These are phyloP conservation scores for Neolamprologus longior DNA, from an alignment of 2,113 vertebrate genomes.

Conservation along the genomic window DNA sequence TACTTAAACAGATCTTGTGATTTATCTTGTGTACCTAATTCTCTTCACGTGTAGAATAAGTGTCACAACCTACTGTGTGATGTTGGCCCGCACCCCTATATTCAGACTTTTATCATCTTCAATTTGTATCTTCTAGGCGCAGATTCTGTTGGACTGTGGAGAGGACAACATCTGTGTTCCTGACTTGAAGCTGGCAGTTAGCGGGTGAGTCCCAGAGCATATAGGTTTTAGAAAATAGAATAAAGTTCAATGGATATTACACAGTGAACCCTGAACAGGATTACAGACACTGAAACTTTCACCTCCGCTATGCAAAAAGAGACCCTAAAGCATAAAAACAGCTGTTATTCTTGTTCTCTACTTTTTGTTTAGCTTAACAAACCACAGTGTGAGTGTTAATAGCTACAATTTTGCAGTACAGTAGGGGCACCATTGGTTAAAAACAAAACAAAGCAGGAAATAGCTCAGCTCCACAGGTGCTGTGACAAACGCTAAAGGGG, in stretches of 20 bases:
- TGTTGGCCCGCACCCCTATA: neutral
- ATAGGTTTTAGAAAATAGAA: neutral
- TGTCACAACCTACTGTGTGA: neutral
- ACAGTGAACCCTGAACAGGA: neutral
- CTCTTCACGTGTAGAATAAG: neutral
- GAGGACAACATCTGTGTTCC: slow-evolving; percentile 93
- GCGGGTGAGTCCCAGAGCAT: slow-evolving; percentile 69
- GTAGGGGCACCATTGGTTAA: neutral
- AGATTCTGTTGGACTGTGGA: slow-evolving; percentile 88
- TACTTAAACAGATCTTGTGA: neutral
- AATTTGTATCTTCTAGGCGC: slow-evolving; percentile 68
- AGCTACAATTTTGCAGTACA: neutral
- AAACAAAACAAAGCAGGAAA: slow-evolving; percentile 38
- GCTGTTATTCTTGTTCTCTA: slow-evolving; percentile 33
- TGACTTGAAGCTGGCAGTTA: slow-evolving; percentile 81
- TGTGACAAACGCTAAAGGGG: neutral
- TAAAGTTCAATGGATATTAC: neutral
- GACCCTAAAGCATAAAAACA: slow-evolving; percentile 5
- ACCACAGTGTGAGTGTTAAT: slow-evolving; percentile 21
- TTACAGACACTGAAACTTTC: slow-evolving; percentile 27
- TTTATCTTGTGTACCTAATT: slow-evolving; percentile 13
- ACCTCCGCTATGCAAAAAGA: neutral
- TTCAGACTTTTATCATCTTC: neutral
- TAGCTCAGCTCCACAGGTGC: slow-evolving; percentile 37
- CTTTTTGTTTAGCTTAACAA: slow-evolving; percentile 17